phyloP scores from a whole-genome alignment of 2,888 invertebrate genomes.

The Dexiosoma caninum region DNA sequence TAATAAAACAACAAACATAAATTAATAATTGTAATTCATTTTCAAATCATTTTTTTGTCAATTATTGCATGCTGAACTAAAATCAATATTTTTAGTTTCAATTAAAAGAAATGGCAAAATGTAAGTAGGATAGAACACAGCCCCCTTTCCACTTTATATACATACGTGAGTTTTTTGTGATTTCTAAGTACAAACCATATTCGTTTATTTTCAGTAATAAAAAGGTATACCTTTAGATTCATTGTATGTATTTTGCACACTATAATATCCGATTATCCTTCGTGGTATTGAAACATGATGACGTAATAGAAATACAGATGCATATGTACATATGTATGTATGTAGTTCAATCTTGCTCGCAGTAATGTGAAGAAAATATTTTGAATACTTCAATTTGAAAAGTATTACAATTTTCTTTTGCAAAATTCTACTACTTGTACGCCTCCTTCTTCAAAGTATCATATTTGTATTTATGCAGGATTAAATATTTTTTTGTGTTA shows the following conservation, averaged over 20 bases:
- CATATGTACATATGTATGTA: no score
- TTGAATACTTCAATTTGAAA: neutral
- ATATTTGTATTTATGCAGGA: neutral
- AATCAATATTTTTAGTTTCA: no score
- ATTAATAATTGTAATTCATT: no score
- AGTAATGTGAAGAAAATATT: neutral
- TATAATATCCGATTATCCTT: neutral
- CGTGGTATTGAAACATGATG: neutral
- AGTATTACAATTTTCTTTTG: neutral
- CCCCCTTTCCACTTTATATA: no score
- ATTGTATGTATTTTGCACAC: neutral
- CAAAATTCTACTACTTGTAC: neutral
- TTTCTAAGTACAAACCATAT: neutral
- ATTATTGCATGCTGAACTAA: no score
- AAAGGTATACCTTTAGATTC: neutral
- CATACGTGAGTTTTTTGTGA: no score
- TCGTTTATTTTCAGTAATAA: neutral
- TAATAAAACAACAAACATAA: no score
- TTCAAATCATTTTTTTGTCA: no score
- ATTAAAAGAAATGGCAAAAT: no score
- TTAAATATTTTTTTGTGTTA: neutral
- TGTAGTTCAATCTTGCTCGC: neutral
- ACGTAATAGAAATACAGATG: neutral
- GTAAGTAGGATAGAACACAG: no score
- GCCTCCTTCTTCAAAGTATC: neutral